Base-by-base conservation (phyloP, 2,797 vertebrate genomes). In the Propithecus deckenii region DNA sequence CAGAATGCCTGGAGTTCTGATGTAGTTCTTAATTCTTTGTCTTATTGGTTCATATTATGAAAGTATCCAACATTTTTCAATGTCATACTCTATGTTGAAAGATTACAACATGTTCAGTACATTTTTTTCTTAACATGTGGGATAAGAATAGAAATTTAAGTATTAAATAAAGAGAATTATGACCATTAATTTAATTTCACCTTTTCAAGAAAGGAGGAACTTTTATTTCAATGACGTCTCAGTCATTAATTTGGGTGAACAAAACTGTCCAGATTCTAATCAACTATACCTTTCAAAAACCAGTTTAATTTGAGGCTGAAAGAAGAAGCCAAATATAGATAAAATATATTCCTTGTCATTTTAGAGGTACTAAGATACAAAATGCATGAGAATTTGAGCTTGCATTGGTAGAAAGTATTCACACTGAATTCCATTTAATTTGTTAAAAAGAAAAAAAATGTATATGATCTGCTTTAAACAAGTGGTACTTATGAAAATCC, bases 231-330 rank as follows among this genome's bases (percentile, higher is more conserved):
- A 35, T 81, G 57, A 71, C 23, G 75, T 57, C 2, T n/a, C 30
- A 86, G 15, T 75, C 72, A 74, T 94, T 92, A 76, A 88, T 92
- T 86, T 71, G 63, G 11, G 55, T 75, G n/a, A 95, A 94, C 14
- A 92, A 92, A 97, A 88, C 28, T 87, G 72, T 25, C 22, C 28
- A 83, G 43, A 79, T 88, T 84, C 9, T 46, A 71, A 87, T 84
- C 50, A 92, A 85, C 79, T 93, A 78, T 72, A 87, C 5, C 46
- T 97, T 95, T 93, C 32, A 90, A 74, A 43, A 87, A 46, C 4
- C 43, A 94, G 17, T 6, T 89, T 96, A 48, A 94, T 90, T 65
- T 93, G 65, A 85, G 50, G 13, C 78, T n/a, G 6, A 85, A 94
- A 80, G 28, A 79, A 87, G 18, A n/a, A 86, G 50, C 46, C 91